Conservation (phyloP, 1,140 invertebrate species). For the Nautilus pompilius region DNA sequence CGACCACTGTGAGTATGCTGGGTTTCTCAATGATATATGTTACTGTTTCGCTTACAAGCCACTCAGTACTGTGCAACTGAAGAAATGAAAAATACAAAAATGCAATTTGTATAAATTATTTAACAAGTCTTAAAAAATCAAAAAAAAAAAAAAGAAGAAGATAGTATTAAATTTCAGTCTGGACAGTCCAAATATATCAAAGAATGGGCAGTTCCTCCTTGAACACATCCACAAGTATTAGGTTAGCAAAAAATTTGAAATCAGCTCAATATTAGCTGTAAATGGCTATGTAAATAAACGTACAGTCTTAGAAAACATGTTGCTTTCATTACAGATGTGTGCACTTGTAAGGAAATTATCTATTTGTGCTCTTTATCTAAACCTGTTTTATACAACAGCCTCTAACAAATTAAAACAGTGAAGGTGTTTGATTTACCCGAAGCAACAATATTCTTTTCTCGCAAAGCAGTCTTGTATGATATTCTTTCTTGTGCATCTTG, state of each 20-base stretch:
- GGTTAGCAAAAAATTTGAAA: background rate
- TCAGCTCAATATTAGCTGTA: background rate
- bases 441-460: constrained; percentile 68
- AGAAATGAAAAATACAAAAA: no score
- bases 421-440: constrained; percentile 38
- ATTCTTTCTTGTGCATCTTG: constrained; percentile 64
- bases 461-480: constrained; percentile 66
- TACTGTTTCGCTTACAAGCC: no score
- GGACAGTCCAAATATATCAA: background rate
- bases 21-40: no score
- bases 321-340: background rate
- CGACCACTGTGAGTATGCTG: no score
- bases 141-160: background rate
- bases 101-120: no score
- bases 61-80: no score
- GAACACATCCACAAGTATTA: background rate
- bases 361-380: background rate
- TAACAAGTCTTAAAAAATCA: constrained; percentile 7
- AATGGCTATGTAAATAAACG: background rate
- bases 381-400: background rate
- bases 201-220: background rate
- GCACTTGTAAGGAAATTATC: constrained; percentile 13
- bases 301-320: background rate
- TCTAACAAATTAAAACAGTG: background rate
- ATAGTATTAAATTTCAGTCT: background rate